These are phyloP conservation scores for Coremacera marginata DNA, from an alignment of 2,888 invertebrate species.

Conservation along the genomic window DNA sequence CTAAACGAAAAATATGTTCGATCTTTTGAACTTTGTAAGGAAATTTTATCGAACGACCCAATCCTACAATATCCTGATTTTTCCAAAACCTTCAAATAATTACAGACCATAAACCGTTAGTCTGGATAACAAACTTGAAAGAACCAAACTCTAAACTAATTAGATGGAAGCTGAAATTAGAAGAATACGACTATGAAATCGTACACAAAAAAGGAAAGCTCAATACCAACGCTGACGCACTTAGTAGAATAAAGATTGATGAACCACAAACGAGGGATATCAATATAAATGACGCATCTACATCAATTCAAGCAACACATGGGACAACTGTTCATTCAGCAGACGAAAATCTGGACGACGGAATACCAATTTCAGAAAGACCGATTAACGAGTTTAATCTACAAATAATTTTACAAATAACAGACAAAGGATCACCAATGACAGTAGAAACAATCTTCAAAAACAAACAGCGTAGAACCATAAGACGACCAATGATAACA, in stretches of 20 bases:
- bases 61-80: too few relatives aligned
- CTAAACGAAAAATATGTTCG: too few relatives aligned
- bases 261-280: not conserved
- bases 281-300: too few relatives aligned
- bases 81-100: too few relatives aligned
- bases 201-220: not conserved
- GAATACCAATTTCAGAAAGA: not conserved
- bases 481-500: too few relatives aligned
- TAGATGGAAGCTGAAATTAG: not conserved
- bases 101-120: not conserved
- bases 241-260: not conserved
- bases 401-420: not conserved
- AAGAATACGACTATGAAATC: slow-evolving; percentile 7
- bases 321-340: not conserved
- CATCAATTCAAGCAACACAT: not conserved
- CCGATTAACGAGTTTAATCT: not conserved
- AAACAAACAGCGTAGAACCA: too few relatives aligned
- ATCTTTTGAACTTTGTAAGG: too few relatives aligned
- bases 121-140: not conserved
- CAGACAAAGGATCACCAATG: too few relatives aligned
- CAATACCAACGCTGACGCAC: not conserved
- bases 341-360: not conserved
- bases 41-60: not conserved
- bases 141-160: not conserved
- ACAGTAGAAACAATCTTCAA: too few relatives aligned